Evolutionary conservation across 2,797 vertebrate genomes (phyloP), one percentile per base, ranked within the genome.

Genomic region (Periophthalmus magnuspinnatus): DNA sequence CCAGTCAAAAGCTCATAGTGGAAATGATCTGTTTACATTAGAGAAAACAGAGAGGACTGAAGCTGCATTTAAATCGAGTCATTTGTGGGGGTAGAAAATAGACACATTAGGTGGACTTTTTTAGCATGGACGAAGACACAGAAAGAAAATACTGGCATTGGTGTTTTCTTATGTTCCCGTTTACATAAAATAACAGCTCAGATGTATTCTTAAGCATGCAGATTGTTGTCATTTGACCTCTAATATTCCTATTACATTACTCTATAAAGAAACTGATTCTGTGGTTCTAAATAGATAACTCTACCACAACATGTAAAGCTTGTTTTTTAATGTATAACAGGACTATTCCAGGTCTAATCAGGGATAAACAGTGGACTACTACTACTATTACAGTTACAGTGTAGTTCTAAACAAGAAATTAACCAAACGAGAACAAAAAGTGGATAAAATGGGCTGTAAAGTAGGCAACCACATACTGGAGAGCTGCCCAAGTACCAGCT

Each of bases 21-120:
- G 63, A 75, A 81, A 80, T 69, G 62, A 77, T 58, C 50, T 67
- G 74, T 64, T 74, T 75, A 67, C 52, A 22, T 73, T 38, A 52
- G 38, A 32, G 47, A 34, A 33, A 55, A 67, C 10, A 2, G 2
- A 65, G 68, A 41, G 28, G 2, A 32, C 64, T 24, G 0, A 34
- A 68, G 4, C 60, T 70, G 72, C 65, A 70, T 75, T 64, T 28
- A 71, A 76, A 81, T 67, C 1, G 22, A 57, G 33, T 61, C 19
- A 47, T 78, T 73, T 73, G 14, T 13, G 21, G 2, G 17, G 33
- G 13, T 17, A 57, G 16, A 56, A 57, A 55, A 55, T 13, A 55
- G 10, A 55, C 7, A 32, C 24, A 57, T 57, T 14, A 32, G 14
- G 24, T 32, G 24, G 24, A 32, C 13, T 55, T 24, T 24, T 55